phyloP scores from a whole-genome alignment of 2,797 vertebrate species.

The Periophthalmus magnuspinnatus region DNA sequence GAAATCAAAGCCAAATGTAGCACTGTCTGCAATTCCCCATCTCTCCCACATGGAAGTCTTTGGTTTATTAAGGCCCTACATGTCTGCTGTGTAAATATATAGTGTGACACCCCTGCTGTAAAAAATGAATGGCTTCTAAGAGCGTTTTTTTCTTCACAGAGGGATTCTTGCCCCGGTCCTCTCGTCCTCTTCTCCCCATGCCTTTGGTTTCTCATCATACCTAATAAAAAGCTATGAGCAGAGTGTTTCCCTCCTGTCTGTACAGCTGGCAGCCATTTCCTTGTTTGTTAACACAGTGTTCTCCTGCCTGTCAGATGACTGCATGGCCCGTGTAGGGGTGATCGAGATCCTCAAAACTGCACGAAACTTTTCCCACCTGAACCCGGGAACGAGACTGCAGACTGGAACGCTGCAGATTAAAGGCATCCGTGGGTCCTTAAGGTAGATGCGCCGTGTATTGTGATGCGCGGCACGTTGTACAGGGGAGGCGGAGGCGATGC shows the following conservation, averaged over 20 bases:
- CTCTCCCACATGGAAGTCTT: conserved; percentile 22
- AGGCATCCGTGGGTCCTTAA: conserved; percentile 27
- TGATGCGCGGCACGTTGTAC: conserved; percentile 37
- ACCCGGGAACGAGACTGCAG: conserved; percentile 27
- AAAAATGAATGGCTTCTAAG: conserved; percentile 42
- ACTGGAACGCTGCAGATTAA: conserved; percentile 31
- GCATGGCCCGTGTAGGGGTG: conserved; percentile 20
- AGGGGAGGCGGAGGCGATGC: conserved; percentile 18
- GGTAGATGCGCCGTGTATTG: conserved; percentile 37
- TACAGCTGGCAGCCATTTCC: conserved; percentile 65
- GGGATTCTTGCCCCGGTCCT: conserved; percentile 21
- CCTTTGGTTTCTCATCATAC: conserved; percentile 50
- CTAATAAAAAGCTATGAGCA: conserved; percentile 63
- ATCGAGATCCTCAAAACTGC: conserved; percentile 8
- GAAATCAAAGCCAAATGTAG: conserved; percentile 20
- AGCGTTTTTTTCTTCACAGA: not conserved
- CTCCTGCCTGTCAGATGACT: conserved; percentile 54
- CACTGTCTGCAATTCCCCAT: conserved; percentile 17
- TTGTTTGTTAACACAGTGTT: conserved; percentile 61
- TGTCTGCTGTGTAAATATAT: conserved; percentile 27
- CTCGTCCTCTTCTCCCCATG: conserved; percentile 30
- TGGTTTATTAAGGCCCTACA: conserved; percentile 16
- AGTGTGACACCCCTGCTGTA: conserved; percentile 26
- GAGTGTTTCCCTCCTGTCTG: conserved; percentile 28
- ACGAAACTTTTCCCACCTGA: conserved; percentile 30